Base-by-base conservation (phyloP, 1,140 invertebrate species). In the Diachasmimorpha longicaudata region DNA sequence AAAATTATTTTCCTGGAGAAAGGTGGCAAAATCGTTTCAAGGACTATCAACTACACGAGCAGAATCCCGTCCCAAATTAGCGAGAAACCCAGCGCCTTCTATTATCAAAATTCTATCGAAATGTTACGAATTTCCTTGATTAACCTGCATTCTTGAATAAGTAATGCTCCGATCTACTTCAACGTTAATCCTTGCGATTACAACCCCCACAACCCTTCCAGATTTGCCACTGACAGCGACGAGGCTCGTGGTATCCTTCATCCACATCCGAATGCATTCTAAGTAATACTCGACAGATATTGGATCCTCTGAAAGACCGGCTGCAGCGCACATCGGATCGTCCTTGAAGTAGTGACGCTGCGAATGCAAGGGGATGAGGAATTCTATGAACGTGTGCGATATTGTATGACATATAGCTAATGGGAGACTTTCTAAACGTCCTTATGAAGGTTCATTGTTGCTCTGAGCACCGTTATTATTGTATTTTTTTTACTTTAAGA, bases 201-300 rank as follows among this genome's bases (percentile, higher is more conserved):
- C 85, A 0, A 89, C 83, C 13, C 91, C 91, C 19, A 91, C 82
- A 4, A 91, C 80, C 44, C 90, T 86, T 52, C 89, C 89, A 0
- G 88, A 88, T 55, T 86, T 85, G 78, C 90, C 84, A 76, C 92
- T 91, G 0, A 92, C 82, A 1, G 91, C 92, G 0, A 91, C 87
- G 39, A 93, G 85, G 2, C 92, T 93, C 75, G 90, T 90, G n/a
- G 90, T 91, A 69, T 93, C 92, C 71, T 91, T 91, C 85, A 93
- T 89, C 89, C 91, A 91, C 16, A 89, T 89, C 55, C 85, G 81
- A 0, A 90, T 84, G 23, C 90, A 84, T 66, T 91, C 84, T 0
- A 91, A 58, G 78, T 91, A 93, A 37, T 86, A 87, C 19, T 90
- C 86, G 0, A 90, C 81, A 0, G 91, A 92, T 55, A 88, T 85